Conservation (phyloP, 2,888 invertebrate species). For the Troides aeacus region DNA sequence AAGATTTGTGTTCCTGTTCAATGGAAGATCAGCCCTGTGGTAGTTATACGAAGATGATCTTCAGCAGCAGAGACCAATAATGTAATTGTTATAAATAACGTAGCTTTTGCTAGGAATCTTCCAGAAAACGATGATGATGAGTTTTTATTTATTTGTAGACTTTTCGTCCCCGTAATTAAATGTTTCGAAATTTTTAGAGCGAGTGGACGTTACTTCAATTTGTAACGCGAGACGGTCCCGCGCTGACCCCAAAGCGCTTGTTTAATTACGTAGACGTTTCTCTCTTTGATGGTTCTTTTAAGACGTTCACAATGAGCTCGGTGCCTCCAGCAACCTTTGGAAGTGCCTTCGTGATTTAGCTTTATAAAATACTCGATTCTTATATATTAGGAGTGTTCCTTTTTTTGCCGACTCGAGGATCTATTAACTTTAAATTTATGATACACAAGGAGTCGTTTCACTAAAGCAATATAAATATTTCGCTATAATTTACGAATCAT, state of each 20-base stretch:
- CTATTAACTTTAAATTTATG: constrained; percentile 16
- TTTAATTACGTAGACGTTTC: constrained; percentile 23
- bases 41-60: too few relatives aligned
- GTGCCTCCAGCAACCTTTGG: constrained; percentile 6
- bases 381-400: constrained; percentile 22
- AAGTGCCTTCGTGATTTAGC: constrained; percentile 22
- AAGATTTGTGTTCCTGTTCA: too few relatives aligned
- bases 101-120: too few relatives aligned
- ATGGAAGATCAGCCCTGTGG: too few relatives aligned
- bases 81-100: too few relatives aligned
- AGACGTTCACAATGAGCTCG: constrained; percentile 14
- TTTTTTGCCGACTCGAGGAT: constrained; percentile 13
- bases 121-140: too few relatives aligned
- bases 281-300: constrained; percentile 24
- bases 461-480: constrained; percentile 9
- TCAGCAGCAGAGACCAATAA: too few relatives aligned
- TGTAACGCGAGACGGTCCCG: neutral
- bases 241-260: constrained; percentile 17
- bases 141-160: too few relatives aligned
- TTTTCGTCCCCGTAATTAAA: too few relatives aligned
- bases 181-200: neutral
- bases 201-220: constrained; percentile 10
- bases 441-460: constrained; percentile 14
- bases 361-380: constrained; percentile 16
- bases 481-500: neutral